Base-by-base conservation (phyloP, 2,888 invertebrate genomes). In the Sipunculus nudus region DNA sequence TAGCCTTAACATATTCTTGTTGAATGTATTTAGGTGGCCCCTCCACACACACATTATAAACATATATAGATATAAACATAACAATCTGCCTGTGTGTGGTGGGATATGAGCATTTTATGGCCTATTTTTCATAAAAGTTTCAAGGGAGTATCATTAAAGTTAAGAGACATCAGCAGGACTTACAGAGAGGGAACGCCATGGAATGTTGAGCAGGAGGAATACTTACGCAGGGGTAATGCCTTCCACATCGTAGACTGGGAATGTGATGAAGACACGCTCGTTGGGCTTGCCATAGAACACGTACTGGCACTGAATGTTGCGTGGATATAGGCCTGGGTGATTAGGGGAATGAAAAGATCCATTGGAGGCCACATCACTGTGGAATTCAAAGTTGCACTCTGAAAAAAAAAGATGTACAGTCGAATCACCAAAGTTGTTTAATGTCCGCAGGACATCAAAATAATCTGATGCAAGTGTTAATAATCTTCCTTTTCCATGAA, bases 161-260 rank as follows among this genome's bases (percentile, higher is more conserved):
- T n/a, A n/a, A n/a, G n/a, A n/a, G n/a, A n/a, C n/a, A n/a, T n/a
- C n/a, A n/a, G n/a, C n/a, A n/a, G n/a, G n/a, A n/a, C n/a, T n/a
- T n/a, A n/a, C n/a, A n/a, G n/a, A n/a, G n/a, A n/a, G n/a, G n/a
- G n/a, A n/a, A n/a, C n/a, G n/a, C n/a, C n/a, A n/a, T n/a, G n/a
- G n/a, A n/a, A n/a, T n/a, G n/a, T n/a, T n/a, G n/a, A n/a, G n/a
- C n/a, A n/a, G n/a, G n/a, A n/a, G n/a, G n/a, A n/a, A 29, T 31
- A 89, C 92, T 90, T 88, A 96, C 96, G 72, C 73, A 61, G 94
- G 95, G 75, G 90, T 86, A 61, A 96, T 92, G 68, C 96, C 97
- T 84, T 97, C 96, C 43, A 97, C 92, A 52, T 91, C 90, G 84
- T 94, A 93, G 83, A 92, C 92, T 80, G 90, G 90, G 86, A 94